Conservation (phyloP, 2,888 invertebrate genomes). For the Griposia aprilina region DNA sequence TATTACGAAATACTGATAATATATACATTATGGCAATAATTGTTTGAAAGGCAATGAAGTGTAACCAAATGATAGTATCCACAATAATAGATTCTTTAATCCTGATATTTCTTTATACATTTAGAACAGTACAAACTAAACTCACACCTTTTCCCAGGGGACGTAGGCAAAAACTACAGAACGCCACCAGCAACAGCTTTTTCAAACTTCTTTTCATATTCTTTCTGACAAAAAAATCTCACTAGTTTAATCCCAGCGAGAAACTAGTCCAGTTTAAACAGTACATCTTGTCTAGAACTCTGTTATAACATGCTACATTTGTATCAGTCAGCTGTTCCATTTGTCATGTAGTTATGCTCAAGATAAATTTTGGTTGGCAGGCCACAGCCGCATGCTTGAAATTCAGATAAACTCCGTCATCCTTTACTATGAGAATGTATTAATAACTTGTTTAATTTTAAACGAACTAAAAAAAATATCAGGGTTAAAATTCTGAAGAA, state of each 20-base stretch:
- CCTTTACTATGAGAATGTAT: conserved; percentile 8
- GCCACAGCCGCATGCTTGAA: conserved; percentile 21
- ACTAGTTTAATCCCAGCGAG: neutral
- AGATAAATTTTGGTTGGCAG: conserved; percentile 27
- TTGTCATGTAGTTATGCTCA: conserved; percentile 29
- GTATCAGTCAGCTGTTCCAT: conserved; percentile 32
- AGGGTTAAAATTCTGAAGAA: neutral
- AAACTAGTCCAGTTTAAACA: conserved; percentile 3
- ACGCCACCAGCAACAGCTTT: neutral
- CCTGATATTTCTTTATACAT: neutral
- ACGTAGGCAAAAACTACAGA: neutral
- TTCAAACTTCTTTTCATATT: neutral
- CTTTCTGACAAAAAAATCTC: neutral
- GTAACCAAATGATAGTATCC: neutral
- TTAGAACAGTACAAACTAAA: neutral
- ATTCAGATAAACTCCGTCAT: conserved; percentile 30
- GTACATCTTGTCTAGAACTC: conserved; percentile 2
- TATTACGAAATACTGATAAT: no score
- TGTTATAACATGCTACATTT: conserved; percentile 14
- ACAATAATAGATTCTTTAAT: neutral
- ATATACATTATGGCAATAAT: neutral
- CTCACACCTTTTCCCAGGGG: neutral
- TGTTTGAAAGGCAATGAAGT: neutral
- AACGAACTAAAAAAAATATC: neutral
- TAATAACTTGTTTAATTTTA: conserved; percentile 20